phyloP scores from a whole-genome alignment of 2,888 invertebrate genomes.

The Macroteleia sp. region DNA sequence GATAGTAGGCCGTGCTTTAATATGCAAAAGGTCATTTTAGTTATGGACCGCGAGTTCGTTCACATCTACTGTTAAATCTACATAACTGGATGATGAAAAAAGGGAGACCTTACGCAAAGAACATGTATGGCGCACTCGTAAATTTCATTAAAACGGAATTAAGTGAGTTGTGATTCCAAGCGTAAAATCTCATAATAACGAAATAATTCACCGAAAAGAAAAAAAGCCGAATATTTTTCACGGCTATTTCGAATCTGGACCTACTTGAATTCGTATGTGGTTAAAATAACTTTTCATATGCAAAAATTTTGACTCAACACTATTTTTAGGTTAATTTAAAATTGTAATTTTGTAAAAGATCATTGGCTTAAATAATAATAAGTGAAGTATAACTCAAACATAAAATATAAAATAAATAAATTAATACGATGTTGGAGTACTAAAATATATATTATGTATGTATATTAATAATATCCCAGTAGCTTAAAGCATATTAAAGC shows the following conservation, averaged over 20 bases:
- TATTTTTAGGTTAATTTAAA: no score
- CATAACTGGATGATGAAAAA: conserved; percentile 61
- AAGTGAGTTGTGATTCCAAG: conserved; percentile 62
- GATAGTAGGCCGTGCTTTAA: conserved; percentile 62
- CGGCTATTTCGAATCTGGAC: conserved; percentile 23
- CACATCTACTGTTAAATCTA: conserved; percentile 59
- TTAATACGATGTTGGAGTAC: no score
- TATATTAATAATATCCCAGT: no score
- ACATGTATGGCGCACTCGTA: conserved; percentile 48
- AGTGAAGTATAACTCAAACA: no score
- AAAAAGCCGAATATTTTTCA: conserved; percentile 38
- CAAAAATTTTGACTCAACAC: no score
- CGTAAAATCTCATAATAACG: conserved; percentile 62
- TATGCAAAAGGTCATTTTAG: conserved; percentile 65
- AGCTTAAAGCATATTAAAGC: no score
- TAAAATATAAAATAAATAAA: no score
- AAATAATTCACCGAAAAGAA: conserved; percentile 58
- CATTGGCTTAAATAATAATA: no score
- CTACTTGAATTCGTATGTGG: conserved; percentile 20
- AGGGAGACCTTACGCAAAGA: conserved; percentile 34
- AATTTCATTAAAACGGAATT: conserved; percentile 64
- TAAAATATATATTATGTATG: no score
- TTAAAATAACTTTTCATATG: conserved; percentile 39
- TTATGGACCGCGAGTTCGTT: conserved; percentile 54
- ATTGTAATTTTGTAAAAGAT: no score